phyloP scores from a whole-genome alignment of 2,113 vertebrate species.

The Brachyistius frenatus region DNA sequence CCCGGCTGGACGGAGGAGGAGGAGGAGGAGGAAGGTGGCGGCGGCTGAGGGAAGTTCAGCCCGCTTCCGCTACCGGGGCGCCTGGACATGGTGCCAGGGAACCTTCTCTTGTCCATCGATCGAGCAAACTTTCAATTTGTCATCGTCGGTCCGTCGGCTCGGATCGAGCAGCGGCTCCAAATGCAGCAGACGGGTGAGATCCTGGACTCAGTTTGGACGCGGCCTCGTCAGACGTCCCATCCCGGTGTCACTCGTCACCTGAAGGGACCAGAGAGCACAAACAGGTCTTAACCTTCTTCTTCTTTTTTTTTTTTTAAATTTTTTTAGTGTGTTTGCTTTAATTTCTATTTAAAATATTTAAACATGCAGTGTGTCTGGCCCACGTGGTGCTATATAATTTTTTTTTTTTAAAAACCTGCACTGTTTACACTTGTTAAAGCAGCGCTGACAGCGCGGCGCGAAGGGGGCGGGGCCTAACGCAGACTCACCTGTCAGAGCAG shows the following conservation, averaged over 20 bases:
- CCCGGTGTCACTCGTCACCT: constrained; percentile 65
- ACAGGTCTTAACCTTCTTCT: background rate
- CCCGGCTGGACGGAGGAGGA: constrained; percentile 62
- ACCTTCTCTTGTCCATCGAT: constrained; percentile 58
- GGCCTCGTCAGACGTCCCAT: constrained; percentile 57
- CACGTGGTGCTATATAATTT: too few species aligned
- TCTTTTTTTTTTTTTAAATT: too few species aligned
- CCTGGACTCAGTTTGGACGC: constrained; percentile 58
- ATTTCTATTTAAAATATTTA: too few species aligned
- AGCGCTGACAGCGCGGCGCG: background rate
- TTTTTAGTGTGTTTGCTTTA: too few species aligned
- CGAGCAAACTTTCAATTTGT: constrained; percentile 32
- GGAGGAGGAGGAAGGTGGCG: constrained; percentile 24
- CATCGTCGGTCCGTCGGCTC: constrained; percentile 27
- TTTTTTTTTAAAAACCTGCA: too few species aligned
- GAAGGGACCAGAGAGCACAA: constrained; percentile 44
- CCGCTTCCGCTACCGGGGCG: constrained; percentile 65
- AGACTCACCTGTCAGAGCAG: constrained; percentile 41
- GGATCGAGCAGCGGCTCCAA: constrained; percentile 48
- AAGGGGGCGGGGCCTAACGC: background rate
- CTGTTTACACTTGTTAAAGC: too few species aligned
- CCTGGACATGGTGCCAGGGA: constrained; percentile 86
- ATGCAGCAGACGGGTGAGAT: constrained; percentile 75
- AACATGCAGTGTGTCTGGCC: background rate
- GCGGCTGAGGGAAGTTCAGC: constrained; percentile 49